Conservation (phyloP, 2,113 vertebrate species). For the Zosterops borbonicus region DNA sequence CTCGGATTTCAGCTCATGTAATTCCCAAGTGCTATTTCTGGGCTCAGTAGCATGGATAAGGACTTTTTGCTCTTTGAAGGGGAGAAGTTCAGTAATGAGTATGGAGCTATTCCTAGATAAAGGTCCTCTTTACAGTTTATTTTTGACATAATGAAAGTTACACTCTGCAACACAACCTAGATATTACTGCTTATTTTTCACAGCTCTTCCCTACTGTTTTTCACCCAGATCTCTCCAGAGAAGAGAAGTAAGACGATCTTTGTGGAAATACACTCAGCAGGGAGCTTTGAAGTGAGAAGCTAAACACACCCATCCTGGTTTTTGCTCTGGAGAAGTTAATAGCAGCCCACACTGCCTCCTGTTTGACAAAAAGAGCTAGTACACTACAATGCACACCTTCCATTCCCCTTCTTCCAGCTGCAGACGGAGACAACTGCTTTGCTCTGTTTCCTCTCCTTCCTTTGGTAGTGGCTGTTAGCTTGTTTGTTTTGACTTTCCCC, state of each 20-base stretch:
- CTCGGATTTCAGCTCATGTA: neutral
- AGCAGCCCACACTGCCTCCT: conserved; percentile 56
- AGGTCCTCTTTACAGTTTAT: neutral
- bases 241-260: neutral
- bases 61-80: neutral
- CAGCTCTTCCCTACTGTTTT: neutral
- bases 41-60: neutral
- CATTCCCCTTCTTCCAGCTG: neutral
- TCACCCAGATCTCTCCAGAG: neutral
- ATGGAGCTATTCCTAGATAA: neutral
- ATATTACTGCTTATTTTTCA: neutral
- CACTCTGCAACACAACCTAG: neutral
- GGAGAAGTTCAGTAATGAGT: neutral
- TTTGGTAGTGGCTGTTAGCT: neutral
- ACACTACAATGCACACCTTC: neutral
- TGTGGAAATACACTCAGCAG: neutral
- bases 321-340: neutral
- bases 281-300: neutral
- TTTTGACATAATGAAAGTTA: neutral
- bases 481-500: neutral
- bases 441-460: neutral
- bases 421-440: fast-evolving
- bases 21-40: neutral
- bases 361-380: conserved; percentile 9
- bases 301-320: neutral